Percentiles rank a stretch among this genome's conserved stretches.
phyloP scores from a whole-genome alignment of 2,797 vertebrate species.

The Lepilemur ruficaudatus region DNA sequence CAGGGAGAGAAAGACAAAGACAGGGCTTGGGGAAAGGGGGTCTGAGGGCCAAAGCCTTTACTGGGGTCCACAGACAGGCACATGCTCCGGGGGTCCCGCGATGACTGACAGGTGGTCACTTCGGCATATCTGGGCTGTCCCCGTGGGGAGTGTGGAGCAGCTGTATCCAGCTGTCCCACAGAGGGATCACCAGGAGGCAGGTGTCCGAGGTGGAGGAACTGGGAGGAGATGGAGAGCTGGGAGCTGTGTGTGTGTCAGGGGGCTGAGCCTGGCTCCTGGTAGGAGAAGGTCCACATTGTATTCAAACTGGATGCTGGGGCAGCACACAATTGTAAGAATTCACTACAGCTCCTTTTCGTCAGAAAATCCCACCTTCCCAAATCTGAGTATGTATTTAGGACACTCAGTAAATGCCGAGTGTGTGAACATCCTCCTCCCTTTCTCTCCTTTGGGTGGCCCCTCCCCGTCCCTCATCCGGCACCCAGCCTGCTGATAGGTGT shows the following conservation, averaged over 20 bases:
- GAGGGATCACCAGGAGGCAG: not conserved
- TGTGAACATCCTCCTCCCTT: not conserved
- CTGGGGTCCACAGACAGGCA: too few relatives aligned
- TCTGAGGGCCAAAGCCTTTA: too few relatives aligned
- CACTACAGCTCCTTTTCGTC: not conserved
- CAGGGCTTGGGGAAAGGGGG: too few relatives aligned
- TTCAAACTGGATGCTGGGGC: not conserved
- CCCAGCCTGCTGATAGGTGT: not conserved
- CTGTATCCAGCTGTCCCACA: too few relatives aligned
- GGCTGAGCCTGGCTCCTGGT: not conserved
- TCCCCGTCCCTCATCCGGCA: not conserved
- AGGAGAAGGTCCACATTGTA: not conserved
- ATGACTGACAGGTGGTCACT: not conserved
- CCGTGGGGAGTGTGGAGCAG: too few relatives aligned
- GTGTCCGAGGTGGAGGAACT: fast-evolving
- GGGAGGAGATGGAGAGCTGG: not conserved
- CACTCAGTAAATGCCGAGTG: too few relatives aligned
- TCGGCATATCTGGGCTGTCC: not conserved
- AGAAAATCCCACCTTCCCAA: not conserved
- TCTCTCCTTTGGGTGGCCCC: not conserved
- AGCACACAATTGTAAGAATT: not conserved
- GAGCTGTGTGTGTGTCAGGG: too few relatives aligned
- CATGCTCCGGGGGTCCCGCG: not conserved
- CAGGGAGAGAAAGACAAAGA: too few relatives aligned
- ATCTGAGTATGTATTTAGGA: not conserved